Evolutionary conservation across 1,140 invertebrate species (phyloP).

Genomic region (Scaptomyza hsui): DNA sequence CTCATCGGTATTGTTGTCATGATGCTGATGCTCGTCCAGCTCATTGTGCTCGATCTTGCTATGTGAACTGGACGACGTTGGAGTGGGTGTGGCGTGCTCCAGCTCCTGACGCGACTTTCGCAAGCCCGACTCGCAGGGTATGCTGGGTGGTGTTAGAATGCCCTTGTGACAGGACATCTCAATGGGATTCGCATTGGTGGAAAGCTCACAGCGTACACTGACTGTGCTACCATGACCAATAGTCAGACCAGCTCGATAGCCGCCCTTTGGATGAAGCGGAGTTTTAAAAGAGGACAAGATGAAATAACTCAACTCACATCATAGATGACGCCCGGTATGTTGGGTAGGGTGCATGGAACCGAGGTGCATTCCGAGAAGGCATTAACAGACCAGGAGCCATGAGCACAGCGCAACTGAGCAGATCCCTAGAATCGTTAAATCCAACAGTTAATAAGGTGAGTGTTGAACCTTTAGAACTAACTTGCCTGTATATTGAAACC

Average conservation of each 20-base stretch:
- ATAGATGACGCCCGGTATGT: constrained; percentile 89
- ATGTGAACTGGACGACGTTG: constrained; percentile 10
- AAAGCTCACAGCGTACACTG: constrained; percentile 87
- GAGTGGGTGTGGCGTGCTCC: constrained; percentile 53
- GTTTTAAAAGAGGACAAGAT: no score
- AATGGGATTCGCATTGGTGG: constrained; percentile 75
- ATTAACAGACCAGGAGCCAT: constrained; percentile 91
- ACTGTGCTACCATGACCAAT: constrained; percentile 91
- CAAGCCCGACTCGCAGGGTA: constrained; percentile 85
- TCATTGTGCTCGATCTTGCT: constrained; percentile 63
- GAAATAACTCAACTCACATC: constrained; percentile 84
- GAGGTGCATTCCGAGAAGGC: constrained; percentile 91
- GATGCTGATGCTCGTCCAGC: constrained; percentile 84
- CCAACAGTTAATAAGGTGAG: background rate
- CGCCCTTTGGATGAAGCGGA: constrained; percentile 81
- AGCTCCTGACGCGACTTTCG: constrained; percentile 74
- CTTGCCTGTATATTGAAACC: constrained; percentile 79
- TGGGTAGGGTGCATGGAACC: constrained; percentile 90
- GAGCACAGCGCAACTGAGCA: constrained; percentile 89
- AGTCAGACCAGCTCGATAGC: constrained; percentile 90
- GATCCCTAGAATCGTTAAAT: constrained; percentile 85
- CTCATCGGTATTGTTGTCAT: constrained; percentile 71
- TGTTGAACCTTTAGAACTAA: background rate
- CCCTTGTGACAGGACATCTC: constrained; percentile 88
- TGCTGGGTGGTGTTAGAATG: constrained; percentile 86